These are phyloP conservation scores for Carollia perspicillata DNA, from an alignment of 2,113 vertebrate genomes.

Conservation along the genomic window DNA sequence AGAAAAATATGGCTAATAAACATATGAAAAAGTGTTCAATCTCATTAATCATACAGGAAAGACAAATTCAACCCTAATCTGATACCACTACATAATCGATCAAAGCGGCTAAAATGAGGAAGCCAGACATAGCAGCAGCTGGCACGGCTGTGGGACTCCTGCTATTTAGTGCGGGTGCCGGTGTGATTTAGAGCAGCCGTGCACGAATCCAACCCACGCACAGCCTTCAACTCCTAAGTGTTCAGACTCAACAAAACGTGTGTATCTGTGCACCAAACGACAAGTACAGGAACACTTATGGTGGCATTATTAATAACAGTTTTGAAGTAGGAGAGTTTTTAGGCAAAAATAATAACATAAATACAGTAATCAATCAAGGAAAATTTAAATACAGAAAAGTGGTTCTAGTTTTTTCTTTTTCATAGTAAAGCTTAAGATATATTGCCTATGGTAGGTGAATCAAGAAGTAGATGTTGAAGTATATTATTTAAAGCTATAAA, in stretches of 20 bases:
- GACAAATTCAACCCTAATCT: not conserved
- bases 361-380: not conserved
- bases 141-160: not conserved
- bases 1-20: not conserved
- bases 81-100: not conserved
- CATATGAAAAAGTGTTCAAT: not conserved
- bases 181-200: not conserved
- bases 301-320: not conserved
- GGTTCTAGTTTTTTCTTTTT: not conserved
- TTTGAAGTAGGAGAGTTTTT: not conserved
- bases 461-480: conserved; percentile 13
- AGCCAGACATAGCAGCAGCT: not conserved
- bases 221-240: not conserved
- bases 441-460: not conserved
- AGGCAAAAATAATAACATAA: not conserved
- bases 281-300: not conserved
- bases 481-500: conserved; percentile 60
- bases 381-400: not conserved
- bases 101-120: not conserved
- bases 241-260: not conserved
- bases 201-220: not conserved
- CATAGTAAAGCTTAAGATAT: not conserved
- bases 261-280: not conserved
- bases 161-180: not conserved
- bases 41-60: not conserved